phyloP scores from a whole-genome alignment of 1,140 invertebrate species.

The Drosophila sp. region DNA sequence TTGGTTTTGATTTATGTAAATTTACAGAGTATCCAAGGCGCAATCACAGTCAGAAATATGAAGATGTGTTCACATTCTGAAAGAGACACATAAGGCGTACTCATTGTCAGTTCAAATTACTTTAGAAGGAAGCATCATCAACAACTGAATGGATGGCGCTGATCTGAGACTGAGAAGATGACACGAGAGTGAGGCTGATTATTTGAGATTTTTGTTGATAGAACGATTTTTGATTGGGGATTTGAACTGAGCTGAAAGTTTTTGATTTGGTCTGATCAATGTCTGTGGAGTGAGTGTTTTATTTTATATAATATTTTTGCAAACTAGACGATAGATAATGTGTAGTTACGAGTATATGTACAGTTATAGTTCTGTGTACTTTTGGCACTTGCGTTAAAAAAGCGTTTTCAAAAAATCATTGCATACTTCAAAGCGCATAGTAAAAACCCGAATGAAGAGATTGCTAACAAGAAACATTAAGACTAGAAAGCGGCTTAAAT shows the following conservation, averaged over 20 bases:
- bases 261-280: conserved; percentile 59
- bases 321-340: conserved; percentile 10
- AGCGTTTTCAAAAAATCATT: conserved; percentile 37
- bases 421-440: conserved; percentile 41
- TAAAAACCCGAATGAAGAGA: conserved; percentile 22
- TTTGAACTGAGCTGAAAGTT: conserved; percentile 44
- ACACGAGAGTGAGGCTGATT: conserved; percentile 50
- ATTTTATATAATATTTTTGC: no score
- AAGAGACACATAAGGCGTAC: conserved; percentile 84
- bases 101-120: conserved; percentile 78
- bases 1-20: conserved; percentile 62
- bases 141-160: conserved; percentile 67
- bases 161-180: conserved; percentile 52
- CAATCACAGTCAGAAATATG: conserved; percentile 84
- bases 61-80: conserved; percentile 84
- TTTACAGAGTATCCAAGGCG: conserved; percentile 84
- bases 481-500: conserved; percentile 34
- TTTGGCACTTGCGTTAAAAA: conserved; percentile 12
- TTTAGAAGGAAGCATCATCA: conserved; percentile 72
- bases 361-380: conserved; percentile 16
- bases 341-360: conserved; percentile 5
- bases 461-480: conserved; percentile 26
- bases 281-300: conserved; percentile 26
- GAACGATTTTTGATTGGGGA: conserved; percentile 36
- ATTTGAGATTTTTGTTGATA: conserved; percentile 41